Evolutionary conservation across 1,140 invertebrate genomes (phyloP).

Genomic region (Cheumatopsyche charites): DNA sequence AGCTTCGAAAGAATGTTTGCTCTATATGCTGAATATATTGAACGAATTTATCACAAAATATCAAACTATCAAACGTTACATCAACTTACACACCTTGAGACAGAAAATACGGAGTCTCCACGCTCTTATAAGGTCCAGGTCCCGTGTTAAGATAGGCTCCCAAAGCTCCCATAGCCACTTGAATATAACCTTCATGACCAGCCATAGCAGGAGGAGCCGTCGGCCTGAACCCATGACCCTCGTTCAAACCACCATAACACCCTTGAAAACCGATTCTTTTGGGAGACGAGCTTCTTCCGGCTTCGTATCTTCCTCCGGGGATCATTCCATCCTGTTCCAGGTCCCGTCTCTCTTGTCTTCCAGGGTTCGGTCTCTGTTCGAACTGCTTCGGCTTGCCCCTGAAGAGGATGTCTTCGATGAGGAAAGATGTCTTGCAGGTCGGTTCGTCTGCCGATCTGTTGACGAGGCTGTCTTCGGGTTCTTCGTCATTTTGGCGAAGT

Average conservation of each 20-base stretch:
- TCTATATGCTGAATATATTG: no score
- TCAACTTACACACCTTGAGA: slow-evolving; percentile 73
- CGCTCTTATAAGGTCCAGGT: slow-evolving; percentile 66
- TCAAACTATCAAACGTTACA: no score
- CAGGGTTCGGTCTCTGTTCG: slow-evolving; percentile 4
- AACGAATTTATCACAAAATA: no score
- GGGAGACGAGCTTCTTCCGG: slow-evolving; percentile 51
- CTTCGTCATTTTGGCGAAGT: slow-evolving; percentile 50
- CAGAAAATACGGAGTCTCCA: slow-evolving; percentile 69
- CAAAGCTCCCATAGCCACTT: slow-evolving; percentile 68
- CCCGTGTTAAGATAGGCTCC: slow-evolving; percentile 66
- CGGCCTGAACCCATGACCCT: slow-evolving; percentile 48
- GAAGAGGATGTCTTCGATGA: slow-evolving; percentile 83
- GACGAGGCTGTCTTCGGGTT: slow-evolving; percentile 41
- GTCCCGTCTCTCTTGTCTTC: slow-evolving; percentile 38
- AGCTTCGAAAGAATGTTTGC: no score
- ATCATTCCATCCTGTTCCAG: slow-evolving; percentile 18
- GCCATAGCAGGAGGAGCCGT: slow-evolving; percentile 57
- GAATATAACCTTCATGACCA: slow-evolving; percentile 63
- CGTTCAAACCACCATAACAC: slow-evolving; percentile 49
- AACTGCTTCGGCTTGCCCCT: slow-evolving; percentile 61
- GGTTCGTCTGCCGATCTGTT: slow-evolving; percentile 52
- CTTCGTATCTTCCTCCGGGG: slow-evolving; percentile 4
- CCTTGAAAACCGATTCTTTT: slow-evolving; percentile 45
- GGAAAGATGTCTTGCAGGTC: slow-evolving; percentile 68